A percentile compares a stretch with the other conserved stretches of the same genome.
Evolutionary conservation across 2,113 vertebrate genomes (phyloP).

Genomic region (Carassius auratus): DNA sequence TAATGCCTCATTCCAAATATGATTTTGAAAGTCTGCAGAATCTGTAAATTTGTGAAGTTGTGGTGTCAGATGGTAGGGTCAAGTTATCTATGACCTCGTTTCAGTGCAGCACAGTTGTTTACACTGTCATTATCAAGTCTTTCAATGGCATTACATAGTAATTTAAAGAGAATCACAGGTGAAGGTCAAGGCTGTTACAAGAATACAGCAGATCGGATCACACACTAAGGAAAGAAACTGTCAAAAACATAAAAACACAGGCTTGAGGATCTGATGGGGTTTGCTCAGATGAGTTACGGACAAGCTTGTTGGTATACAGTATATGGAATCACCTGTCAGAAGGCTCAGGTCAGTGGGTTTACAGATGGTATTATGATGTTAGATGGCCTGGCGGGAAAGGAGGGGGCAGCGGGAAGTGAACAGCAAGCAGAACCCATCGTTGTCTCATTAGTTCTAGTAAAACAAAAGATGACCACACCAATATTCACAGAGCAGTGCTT

Average conservation of each 20-base stretch:
- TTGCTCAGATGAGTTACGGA: slow-evolving; percentile 38
- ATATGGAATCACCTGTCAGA: slow-evolving; percentile 53
- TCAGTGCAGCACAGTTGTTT: slow-evolving; percentile 24
- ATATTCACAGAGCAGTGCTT: not conserved
- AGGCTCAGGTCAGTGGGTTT: slow-evolving; percentile 57
- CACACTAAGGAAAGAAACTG: not conserved
- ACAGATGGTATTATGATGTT: slow-evolving; percentile 58
- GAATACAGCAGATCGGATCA: slow-evolving; percentile 21
- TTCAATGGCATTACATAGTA: slow-evolving; percentile 27
- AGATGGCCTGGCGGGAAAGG: slow-evolving; percentile 51
- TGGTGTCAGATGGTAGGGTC: slow-evolving; percentile 32
- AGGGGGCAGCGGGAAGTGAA: slow-evolving; percentile 47
- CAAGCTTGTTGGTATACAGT: slow-evolving; percentile 33
- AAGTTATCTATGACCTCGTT: slow-evolving; percentile 25
- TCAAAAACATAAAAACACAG: not conserved
- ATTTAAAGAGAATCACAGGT: not conserved
- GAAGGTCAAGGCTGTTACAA: not conserved
- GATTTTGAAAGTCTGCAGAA: not conserved
- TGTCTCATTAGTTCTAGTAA: slow-evolving; percentile 13
- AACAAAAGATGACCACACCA: not conserved
- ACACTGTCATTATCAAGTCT: slow-evolving; percentile 42
- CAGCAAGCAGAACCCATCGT: slow-evolving; percentile 23
- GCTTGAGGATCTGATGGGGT: slow-evolving; percentile 5
- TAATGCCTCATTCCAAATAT: not conserved
- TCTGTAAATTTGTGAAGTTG: slow-evolving; percentile 17